Percentiles rank a stretch among this genome's conserved stretches.
Conservation (phyloP, 2,888 invertebrate species). For the Amphipoea oculea region DNA sequence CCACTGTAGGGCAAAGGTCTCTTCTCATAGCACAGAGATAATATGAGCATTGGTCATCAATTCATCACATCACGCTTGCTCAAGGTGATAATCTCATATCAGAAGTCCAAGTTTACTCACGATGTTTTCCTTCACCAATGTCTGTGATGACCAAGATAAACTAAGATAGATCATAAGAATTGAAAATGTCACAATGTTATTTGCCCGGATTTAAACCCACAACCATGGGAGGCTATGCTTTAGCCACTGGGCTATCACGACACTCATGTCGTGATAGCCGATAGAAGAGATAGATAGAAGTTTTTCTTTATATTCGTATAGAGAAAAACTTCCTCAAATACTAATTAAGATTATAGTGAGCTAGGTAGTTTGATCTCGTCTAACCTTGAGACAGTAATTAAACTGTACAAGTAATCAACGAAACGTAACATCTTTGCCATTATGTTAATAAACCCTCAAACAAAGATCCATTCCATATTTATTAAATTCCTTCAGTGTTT, state of each 20-base stretch:
- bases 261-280: no score
- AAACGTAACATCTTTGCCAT: constrained; percentile 1
- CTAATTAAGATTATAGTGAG: neutral
- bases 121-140: neutral
- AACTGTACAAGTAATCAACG: neutral
- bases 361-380: neutral
- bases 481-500: constrained; percentile 20
- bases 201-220: no score
- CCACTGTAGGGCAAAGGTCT: neutral
- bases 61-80: neutral
- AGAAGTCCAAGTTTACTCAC: neutral
- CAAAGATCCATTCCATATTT: constrained; percentile 20
- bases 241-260: neutral
- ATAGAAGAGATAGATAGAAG: no score
- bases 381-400: constrained; percentile 22
- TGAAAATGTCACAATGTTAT: no score
- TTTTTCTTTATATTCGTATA: no score
- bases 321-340: constrained; percentile 1
- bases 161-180: neutral
- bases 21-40: neutral
- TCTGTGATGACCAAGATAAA: neutral
- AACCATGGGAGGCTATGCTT: no score
- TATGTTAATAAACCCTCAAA: constrained; percentile 13
- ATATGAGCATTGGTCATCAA: neutral
- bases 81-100: neutral